Conservation (phyloP, 1,140 invertebrate species). For the Geopemphigus sp. region DNA sequence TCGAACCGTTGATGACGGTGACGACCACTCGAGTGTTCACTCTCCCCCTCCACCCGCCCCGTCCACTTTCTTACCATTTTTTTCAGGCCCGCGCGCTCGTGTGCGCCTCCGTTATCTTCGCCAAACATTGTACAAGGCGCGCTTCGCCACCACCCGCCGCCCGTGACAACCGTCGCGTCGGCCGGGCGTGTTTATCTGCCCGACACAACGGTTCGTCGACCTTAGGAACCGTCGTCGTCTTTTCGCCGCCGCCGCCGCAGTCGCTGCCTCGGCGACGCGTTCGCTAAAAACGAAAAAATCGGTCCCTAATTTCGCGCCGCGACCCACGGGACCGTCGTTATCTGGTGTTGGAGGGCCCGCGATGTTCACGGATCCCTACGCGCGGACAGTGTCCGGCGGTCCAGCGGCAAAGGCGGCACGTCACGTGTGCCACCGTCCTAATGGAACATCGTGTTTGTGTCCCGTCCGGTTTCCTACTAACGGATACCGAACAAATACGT, state of each 20-base stretch:
- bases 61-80: background rate
- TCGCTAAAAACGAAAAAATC: background rate
- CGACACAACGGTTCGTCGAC: background rate
- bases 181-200: slow-evolving; percentile 7
- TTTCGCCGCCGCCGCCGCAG: no score
- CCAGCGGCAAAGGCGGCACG: background rate
- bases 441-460: no score
- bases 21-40: no score
- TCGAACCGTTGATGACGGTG: no score
- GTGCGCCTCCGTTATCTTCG: background rate
- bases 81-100: background rate
- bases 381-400: background rate
- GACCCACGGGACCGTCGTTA: no score
- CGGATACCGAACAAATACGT: no score
- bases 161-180: background rate
- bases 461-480: no score
- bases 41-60: no score
- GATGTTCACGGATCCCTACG: no score
- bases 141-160: background rate
- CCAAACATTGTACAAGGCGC: slow-evolving; percentile 5
- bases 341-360: background rate
- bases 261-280: background rate
- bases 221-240: background rate
- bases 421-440: no score
- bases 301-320: background rate